A percentile compares a stretch with the other conserved stretches of the same genome.
Evolutionary conservation across 1,140 invertebrate genomes (phyloP).

Genomic region (Pseudomyrmex flavicornis): DNA sequence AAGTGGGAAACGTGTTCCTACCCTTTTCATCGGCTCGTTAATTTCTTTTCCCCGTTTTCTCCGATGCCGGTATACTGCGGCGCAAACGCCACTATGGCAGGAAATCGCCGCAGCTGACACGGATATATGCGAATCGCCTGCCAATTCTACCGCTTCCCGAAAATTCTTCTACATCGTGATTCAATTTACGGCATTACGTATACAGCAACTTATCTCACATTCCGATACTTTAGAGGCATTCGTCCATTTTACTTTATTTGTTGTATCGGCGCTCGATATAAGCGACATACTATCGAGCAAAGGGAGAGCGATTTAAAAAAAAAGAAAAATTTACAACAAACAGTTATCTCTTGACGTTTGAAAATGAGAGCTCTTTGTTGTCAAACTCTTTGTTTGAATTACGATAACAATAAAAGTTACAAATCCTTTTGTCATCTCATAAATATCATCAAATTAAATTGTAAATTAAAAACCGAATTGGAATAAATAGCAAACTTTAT

Average conservation of each 20-base stretch:
- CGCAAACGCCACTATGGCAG: slow-evolving; percentile 49
- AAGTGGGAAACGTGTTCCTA: slow-evolving; percentile 57
- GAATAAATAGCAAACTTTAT: neutral
- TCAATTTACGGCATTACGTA: slow-evolving; percentile 40
- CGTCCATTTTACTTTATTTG: slow-evolving; percentile 11
- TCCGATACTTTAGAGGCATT: neutral
- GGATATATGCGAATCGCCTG: neutral
- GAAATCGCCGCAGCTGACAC: slow-evolving; percentile 32
- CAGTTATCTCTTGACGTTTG: neutral
- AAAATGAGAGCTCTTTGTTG: neutral
- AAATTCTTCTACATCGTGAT: slow-evolving; percentile 5
- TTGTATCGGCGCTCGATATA: neutral
- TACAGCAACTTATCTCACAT: neutral
- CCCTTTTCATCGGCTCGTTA: slow-evolving; percentile 63
- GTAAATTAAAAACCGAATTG: neutral
- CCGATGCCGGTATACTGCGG: neutral
- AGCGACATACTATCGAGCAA: neutral
- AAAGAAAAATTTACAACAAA: neutral
- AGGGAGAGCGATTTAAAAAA: neutral
- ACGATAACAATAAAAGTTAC: neutral
- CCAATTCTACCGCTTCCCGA: neutral
- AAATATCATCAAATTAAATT: neutral
- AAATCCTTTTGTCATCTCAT: neutral
- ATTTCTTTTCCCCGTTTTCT: slow-evolving; percentile 44
- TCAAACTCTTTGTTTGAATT: neutral